Evolutionary conservation across 2,113 vertebrate species (phyloP).

Genomic region (Agelaius tricolor): DNA sequence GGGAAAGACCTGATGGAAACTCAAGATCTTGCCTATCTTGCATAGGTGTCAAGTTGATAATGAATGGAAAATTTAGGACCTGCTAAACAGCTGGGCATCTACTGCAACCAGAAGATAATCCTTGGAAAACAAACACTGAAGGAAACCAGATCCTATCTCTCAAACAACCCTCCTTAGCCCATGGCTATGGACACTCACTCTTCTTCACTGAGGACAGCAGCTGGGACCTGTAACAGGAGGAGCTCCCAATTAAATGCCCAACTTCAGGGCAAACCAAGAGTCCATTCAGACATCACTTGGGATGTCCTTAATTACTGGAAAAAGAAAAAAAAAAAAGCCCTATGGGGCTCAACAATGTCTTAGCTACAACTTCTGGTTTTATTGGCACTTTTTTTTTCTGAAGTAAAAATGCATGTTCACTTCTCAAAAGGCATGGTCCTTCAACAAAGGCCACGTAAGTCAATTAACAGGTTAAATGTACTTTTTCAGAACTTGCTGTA

Average conservation of each 20-base stretch:
- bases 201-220: not conserved
- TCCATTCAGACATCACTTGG: not conserved
- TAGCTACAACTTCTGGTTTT: not conserved
- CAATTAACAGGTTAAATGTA: not conserved
- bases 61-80: conserved; percentile 57
- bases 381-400: not conserved
- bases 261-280: not conserved
- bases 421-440: not conserved
- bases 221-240: not conserved
- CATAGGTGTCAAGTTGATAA: conserved; percentile 49
- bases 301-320: not conserved
- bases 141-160: conserved; percentile 38
- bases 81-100: not conserved
- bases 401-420: not conserved
- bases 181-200: not conserved
- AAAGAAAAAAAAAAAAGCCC: not conserved
- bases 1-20: not conserved
- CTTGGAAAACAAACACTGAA: conserved; percentile 37
- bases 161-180: conserved; percentile 6
- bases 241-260: not conserved
- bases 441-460: not conserved
- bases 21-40: conserved; percentile 6
- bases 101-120: conserved; percentile 30
- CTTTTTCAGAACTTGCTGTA: not conserved
- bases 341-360: accelerated